Evolutionary conservation across 2,888 invertebrate species (phyloP).

Genomic region (Yponomeuta evonymella): DNA sequence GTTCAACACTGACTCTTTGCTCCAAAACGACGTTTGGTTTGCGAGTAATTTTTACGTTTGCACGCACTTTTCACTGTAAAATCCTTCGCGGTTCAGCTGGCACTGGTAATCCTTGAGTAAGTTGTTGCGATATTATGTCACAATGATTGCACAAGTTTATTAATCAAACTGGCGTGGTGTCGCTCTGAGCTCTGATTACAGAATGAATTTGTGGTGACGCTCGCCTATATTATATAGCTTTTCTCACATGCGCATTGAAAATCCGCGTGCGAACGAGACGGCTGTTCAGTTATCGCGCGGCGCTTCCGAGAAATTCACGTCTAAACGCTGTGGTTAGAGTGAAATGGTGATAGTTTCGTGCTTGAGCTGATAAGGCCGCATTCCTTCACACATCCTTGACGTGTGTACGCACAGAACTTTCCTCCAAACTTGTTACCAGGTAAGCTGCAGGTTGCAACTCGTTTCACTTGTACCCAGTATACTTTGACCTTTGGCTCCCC

Average conservation of each 20-base stretch:
- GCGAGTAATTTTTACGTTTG: conserved; percentile 39
- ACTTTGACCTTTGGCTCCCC: conserved; percentile 32
- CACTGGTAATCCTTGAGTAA: conserved; percentile 25
- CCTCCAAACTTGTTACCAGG: conserved; percentile 24
- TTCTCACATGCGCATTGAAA: conserved; percentile 36
- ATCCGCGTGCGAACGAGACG: conserved; percentile 44
- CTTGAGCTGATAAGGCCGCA: conserved; percentile 30
- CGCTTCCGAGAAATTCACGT: conserved; percentile 56
- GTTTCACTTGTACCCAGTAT: conserved; percentile 30
- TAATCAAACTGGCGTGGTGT: conserved; percentile 39
- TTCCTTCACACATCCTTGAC: conserved; percentile 26
- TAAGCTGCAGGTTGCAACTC: conserved; percentile 42
- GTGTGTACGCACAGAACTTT: conserved; percentile 38
- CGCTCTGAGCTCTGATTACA: conserved; percentile 35
- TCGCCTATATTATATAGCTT: conserved; percentile 34
- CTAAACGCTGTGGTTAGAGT: conserved; percentile 35
- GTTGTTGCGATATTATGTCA: conserved; percentile 46
- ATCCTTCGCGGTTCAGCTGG: conserved; percentile 17
- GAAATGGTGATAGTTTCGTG: conserved; percentile 18
- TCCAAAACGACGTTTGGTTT: conserved; percentile 38
- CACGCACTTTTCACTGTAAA: conserved; percentile 37
- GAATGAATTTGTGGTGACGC: conserved; percentile 42
- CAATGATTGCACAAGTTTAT: conserved; percentile 65
- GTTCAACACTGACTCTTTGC: conserved; percentile 47
- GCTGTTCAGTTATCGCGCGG: conserved; percentile 38